phyloP scores from a whole-genome alignment of 2,113 vertebrate genomes.

The Plestiodon gilberti region DNA sequence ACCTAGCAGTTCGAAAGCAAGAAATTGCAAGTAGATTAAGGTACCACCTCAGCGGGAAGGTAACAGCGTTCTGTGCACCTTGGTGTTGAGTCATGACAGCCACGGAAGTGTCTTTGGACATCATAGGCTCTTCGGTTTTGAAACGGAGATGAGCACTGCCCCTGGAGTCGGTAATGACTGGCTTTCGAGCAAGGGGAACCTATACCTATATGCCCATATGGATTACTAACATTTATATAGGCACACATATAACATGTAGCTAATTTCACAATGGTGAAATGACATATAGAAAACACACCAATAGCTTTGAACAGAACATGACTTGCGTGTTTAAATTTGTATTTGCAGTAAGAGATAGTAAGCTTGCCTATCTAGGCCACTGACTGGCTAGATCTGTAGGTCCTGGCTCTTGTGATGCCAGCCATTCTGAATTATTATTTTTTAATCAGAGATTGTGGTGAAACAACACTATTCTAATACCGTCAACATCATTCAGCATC shows the following conservation, averaged over 20 bases:
- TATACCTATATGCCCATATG: no score
- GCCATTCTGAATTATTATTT: background rate
- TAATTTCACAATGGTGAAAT: background rate
- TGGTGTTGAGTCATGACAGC: no score
- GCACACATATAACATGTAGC: background rate
- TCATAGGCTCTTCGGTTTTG: no score
- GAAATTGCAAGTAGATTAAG: no score
- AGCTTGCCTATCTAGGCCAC: background rate
- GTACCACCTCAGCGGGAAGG: no score
- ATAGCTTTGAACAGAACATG: fast-evolving
- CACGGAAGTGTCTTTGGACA: no score
- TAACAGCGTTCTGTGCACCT: no score
- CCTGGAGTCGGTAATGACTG: no score
- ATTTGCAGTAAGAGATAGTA: background rate
- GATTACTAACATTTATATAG: background rate
- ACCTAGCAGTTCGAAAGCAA: no score
- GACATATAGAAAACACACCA: background rate
- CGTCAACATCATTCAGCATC: conserved; percentile 3
- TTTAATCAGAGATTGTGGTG: background rate
- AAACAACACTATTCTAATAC: background rate
- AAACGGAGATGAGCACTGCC: no score
- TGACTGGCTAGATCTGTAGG: background rate
- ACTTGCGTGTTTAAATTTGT: background rate
- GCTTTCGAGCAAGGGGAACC: no score
- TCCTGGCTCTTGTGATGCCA: background rate